phyloP scores from a whole-genome alignment of 1,140 invertebrate species.

The Brachionus paranguensis region DNA sequence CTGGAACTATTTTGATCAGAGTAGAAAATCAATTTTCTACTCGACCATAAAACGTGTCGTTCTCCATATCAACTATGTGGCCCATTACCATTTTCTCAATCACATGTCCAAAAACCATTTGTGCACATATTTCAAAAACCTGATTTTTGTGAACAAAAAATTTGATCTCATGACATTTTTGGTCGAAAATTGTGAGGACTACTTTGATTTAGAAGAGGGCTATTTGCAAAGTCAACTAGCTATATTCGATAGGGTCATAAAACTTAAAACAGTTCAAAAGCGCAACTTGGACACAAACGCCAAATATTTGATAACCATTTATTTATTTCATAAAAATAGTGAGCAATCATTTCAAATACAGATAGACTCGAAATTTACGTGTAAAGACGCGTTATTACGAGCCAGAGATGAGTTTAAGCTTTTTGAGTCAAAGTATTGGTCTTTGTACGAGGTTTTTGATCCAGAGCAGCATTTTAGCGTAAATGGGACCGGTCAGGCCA shows the following conservation, averaged over 20 bases:
- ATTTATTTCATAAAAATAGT: slow-evolving; percentile 34
- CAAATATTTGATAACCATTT: slow-evolving; percentile 10
- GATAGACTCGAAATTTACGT: slow-evolving; percentile 7
- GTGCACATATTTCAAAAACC: neutral
- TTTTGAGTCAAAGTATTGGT: slow-evolving; percentile 33
- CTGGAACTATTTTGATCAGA: neutral
- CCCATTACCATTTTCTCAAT: slow-evolving; percentile 1
- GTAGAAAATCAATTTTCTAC: neutral
- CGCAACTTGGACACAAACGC: neutral
- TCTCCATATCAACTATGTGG: neutral
- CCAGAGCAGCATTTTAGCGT: neutral
- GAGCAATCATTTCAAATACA: slow-evolving; percentile 19
- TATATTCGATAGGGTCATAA: slow-evolving; percentile 2
- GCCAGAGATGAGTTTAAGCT: slow-evolving; percentile 15
- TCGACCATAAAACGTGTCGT: neutral
- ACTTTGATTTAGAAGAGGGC: neutral
- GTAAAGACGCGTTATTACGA: neutral
- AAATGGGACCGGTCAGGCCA: neutral
- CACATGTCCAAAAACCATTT: neutral
- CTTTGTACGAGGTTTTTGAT: slow-evolving; percentile 26
- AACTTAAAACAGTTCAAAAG: neutral
- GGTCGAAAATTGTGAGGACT: slow-evolving; percentile 4
- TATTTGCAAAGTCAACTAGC: neutral
- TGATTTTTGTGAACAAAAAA: neutral
- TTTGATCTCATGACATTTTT: neutral